phyloP scores from a whole-genome alignment of 2,888 invertebrate genomes.

The Watsonalla binaria region DNA sequence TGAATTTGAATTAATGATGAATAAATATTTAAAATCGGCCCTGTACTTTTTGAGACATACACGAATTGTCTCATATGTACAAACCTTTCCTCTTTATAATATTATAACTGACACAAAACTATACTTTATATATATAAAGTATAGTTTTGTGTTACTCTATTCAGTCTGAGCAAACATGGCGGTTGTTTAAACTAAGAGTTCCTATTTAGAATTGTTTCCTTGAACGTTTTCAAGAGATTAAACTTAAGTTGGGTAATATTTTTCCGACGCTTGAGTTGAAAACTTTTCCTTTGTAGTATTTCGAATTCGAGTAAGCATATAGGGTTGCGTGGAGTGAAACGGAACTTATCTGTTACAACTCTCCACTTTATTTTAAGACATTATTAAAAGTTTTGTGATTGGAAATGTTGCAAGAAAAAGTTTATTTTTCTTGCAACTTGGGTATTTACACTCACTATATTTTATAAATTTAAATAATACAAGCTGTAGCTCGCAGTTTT shows the following conservation, averaged over 20 bases:
- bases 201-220: conserved; percentile 63
- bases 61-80: too few species aligned
- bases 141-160: too few species aligned
- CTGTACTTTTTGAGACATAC: too few species aligned
- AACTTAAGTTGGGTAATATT: conserved; percentile 71
- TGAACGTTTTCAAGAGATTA: conserved; percentile 66
- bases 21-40: too few species aligned
- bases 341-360: not conserved
- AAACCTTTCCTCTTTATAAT: too few species aligned
- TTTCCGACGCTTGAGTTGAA: conserved; percentile 60
- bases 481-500: too few species aligned
- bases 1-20: too few species aligned
- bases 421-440: too few species aligned
- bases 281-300: conserved; percentile 55
- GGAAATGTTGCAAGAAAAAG: not conserved
- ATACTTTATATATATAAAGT: too few species aligned
- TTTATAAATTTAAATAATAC: too few species aligned
- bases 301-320: conserved; percentile 11
- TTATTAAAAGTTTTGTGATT: not conserved
- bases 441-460: too few species aligned
- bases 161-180: conserved; percentile 23
- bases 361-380: not conserved
- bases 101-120: too few species aligned
- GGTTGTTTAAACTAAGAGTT: conserved; percentile 41
- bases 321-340: conserved; percentile 17